Percentiles rank a stretch among this genome's conserved stretches.
phyloP scores from a whole-genome alignment of 2,797 vertebrate species.

The Potorous gilbertii region DNA sequence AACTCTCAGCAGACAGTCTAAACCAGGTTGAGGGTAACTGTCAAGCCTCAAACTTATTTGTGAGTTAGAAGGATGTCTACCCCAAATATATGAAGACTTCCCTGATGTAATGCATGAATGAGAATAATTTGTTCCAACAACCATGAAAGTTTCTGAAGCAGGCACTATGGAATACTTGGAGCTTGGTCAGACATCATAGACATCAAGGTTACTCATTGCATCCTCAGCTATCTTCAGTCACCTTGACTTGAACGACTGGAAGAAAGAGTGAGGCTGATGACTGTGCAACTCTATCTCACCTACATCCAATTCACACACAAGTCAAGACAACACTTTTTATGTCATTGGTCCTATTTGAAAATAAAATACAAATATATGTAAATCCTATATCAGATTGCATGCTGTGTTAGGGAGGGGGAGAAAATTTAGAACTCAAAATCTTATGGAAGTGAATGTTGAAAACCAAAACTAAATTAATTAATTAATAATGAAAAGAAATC shows the following conservation, averaged over 20 bases:
- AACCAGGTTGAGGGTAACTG: not conserved
- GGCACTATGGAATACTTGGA: not conserved
- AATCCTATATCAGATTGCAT: too few relatives aligned
- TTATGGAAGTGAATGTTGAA: too few relatives aligned
- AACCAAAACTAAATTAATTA: too few relatives aligned
- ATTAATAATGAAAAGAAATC: too few relatives aligned
- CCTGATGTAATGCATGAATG: not conserved
- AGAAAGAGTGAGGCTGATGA: not conserved
- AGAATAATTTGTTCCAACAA: not conserved
- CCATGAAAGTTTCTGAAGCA: not conserved
- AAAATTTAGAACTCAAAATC: too few relatives aligned
- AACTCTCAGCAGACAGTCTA: not conserved
- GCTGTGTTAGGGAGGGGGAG: too few relatives aligned
- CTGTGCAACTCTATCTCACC: not conserved
- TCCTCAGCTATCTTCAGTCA: not conserved
- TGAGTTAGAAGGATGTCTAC: not conserved
- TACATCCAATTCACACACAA: not conserved
- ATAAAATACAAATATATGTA: not conserved
- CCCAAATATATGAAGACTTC: not conserved
- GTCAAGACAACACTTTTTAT: not conserved
- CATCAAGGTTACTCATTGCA: not conserved
- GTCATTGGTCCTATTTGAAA: not conserved
- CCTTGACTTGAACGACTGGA: not conserved
- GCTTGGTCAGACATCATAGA: not conserved
- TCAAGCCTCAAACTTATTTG: not conserved